phyloP scores from a whole-genome alignment of 2,113 vertebrate genomes.

The Charadrius vociferus region DNA sequence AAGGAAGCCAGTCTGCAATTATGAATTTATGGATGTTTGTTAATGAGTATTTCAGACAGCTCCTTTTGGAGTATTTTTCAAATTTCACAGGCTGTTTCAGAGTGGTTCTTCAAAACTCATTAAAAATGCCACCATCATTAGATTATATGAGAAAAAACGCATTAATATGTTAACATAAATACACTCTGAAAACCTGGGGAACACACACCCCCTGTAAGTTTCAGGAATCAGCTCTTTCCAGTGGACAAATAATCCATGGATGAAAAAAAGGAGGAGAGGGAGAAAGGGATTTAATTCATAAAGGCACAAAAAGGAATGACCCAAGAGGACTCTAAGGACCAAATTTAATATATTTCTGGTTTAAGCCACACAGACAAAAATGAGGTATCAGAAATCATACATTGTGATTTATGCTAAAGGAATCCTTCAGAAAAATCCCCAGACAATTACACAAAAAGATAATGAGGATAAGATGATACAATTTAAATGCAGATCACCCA shows the following conservation, averaged over 20 bases:
- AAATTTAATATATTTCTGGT: conserved; percentile 44
- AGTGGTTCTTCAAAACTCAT: conserved; percentile 37
- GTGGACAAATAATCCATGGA: not conserved
- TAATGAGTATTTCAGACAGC: conserved; percentile 54
- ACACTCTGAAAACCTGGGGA: not conserved
- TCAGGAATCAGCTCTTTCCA: not conserved
- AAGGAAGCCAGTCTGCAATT: conserved; percentile 52
- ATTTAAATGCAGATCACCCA: conserved; percentile 61
- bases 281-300: conserved; percentile 27
- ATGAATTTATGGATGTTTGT: conserved; percentile 52
- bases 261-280: not conserved
- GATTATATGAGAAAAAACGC: not conserved
- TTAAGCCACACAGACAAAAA: conserved; percentile 33
- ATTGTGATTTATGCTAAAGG: conserved; percentile 47
- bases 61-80: conserved; percentile 34
- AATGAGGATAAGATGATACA: conserved; percentile 56
- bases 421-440: conserved; percentile 44
- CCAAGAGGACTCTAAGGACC: conserved; percentile 4
- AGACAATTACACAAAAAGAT: conserved; percentile 54
- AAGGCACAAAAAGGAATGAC: conserved; percentile 24
- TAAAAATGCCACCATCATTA: conserved; percentile 10
- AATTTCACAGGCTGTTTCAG: conserved; percentile 34
- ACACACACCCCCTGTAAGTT: not conserved
- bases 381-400: conserved; percentile 34
- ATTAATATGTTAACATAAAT: conserved; percentile 6